Base-by-base conservation (phyloP, 2,888 invertebrate species). In the Gari tellinella region DNA sequence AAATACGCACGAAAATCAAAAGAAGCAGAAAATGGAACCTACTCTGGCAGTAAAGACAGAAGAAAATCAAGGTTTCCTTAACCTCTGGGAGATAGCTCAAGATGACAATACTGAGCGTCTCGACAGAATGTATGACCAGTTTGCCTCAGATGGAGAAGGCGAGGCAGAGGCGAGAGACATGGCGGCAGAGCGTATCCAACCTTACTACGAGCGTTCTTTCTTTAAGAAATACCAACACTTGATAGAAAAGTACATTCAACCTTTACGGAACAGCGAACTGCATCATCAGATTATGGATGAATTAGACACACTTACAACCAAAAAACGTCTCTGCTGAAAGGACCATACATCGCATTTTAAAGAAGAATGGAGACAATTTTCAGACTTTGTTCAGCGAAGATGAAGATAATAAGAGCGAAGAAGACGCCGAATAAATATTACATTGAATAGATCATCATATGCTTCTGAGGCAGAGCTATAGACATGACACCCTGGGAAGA, bases 401-500 rank as follows among this genome's bases (percentile, higher is more conserved):
- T 7, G 58, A 58, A 31, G 46, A 37, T 31, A 31, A 31, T 31
- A 10, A 31, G n/a, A 38, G n/a, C 7, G 58, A 58, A 14, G 23
- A n/a, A 19, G 38, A 63, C 19, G 7, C 14, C 19, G 49, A 51
- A 40, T 4, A 41, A 19, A 19, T 21, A 43, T 10, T 14, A 55
- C 4, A 26, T n/a, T 17, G 10, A 14, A 55, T 7, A 1, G n/a
- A 14, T n/a, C 57, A 48, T 56, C 23, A 21, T 49, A 12, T 26
- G 23, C 31, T 56, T 17, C 31, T 41, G 12, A 26, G 40, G 21
- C 41, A 37, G 41, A 55, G 41, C n/a, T 25, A 51, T 43, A n/a
- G 41, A 58, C 58, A 70, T 64, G 51, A 46, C 63, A 37, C 53
- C 49, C 3, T 75, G 61, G 75, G 75, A 75, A 41, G 58, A 75